Evolutionary conservation across 2,888 invertebrate species (phyloP).

Genomic region (Lycaena phlaeas): DNA sequence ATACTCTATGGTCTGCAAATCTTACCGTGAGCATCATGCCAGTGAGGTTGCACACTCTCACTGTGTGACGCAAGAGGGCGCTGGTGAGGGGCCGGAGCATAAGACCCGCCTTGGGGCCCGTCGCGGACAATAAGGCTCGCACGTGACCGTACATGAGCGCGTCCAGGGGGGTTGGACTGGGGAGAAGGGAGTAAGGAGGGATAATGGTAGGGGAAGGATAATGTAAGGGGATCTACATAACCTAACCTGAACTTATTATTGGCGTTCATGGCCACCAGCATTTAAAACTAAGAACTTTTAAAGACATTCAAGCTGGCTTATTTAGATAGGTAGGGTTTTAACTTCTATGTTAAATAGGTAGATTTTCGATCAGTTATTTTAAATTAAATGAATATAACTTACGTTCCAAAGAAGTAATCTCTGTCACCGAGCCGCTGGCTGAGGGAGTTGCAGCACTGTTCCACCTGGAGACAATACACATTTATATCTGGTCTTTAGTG

Average conservation of each 20-base stretch:
- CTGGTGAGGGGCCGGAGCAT: constrained; percentile 55
- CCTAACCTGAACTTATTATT: neutral
- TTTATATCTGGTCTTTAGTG: no score
- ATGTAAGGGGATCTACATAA: no score
- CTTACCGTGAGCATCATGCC: constrained; percentile 46
- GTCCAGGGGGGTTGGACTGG: constrained; percentile 82
- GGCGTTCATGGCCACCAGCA: no score
- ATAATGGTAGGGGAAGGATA: neutral
- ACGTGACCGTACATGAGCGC: constrained; percentile 83
- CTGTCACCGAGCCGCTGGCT: constrained; percentile 86
- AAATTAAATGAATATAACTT: constrained; percentile 44
- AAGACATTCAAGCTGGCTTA: no score
- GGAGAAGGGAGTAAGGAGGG: neutral
- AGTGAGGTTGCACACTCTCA: constrained; percentile 38
- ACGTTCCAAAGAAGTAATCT: constrained; percentile 88
- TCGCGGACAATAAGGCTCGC: constrained; percentile 51
- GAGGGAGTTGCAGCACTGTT: constrained; percentile 90
- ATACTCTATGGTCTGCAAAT: constrained; percentile 5
- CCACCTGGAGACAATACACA: constrained; percentile 80
- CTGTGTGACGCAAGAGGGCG: constrained; percentile 41
- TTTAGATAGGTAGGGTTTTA: no score
- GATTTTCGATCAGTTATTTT: no score
- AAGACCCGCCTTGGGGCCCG: constrained; percentile 41
- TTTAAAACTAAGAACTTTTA: no score
- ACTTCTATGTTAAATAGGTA: no score